phyloP scores from a whole-genome alignment of 2,888 invertebrate genomes.

The Steromphala cineraria region DNA sequence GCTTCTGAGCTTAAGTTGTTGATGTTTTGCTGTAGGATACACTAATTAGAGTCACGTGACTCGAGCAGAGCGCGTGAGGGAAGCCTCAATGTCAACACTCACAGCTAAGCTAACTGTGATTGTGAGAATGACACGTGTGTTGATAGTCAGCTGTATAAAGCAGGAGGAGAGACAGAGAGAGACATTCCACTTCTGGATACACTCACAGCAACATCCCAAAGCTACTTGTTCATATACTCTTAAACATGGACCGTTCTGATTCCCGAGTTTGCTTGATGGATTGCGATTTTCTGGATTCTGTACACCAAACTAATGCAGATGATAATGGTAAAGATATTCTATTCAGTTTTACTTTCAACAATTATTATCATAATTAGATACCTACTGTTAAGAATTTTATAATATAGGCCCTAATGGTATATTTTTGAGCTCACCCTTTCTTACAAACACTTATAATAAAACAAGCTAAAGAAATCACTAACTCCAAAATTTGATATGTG shows the following conservation, averaged over 20 bases:
- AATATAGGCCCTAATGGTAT: no score
- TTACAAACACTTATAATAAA: no score
- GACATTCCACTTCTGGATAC: background rate
- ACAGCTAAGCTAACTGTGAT: background rate
- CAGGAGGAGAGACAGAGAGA: background rate
- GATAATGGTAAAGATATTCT: background rate
- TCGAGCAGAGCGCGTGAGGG: background rate
- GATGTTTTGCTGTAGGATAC: no score
- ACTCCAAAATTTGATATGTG: no score
- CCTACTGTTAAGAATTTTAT: no score
- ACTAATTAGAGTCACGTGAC: background rate
- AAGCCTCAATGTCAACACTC: background rate
- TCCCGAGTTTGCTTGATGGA: background rate
- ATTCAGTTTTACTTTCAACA: no score
- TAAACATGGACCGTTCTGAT: background rate
- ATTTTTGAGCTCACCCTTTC: no score
- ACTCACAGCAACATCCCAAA: background rate
- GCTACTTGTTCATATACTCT: no score
- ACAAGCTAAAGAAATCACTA: no score
- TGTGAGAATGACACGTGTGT: background rate
- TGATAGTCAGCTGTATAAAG: background rate
- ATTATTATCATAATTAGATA: no score
- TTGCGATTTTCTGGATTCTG: background rate
- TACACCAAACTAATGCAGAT: background rate
- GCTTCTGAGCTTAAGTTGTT: no score